These are phyloP conservation scores for Tadarida brasiliensis DNA, from an alignment of 2,797 vertebrate species.

Conservation along the genomic window DNA sequence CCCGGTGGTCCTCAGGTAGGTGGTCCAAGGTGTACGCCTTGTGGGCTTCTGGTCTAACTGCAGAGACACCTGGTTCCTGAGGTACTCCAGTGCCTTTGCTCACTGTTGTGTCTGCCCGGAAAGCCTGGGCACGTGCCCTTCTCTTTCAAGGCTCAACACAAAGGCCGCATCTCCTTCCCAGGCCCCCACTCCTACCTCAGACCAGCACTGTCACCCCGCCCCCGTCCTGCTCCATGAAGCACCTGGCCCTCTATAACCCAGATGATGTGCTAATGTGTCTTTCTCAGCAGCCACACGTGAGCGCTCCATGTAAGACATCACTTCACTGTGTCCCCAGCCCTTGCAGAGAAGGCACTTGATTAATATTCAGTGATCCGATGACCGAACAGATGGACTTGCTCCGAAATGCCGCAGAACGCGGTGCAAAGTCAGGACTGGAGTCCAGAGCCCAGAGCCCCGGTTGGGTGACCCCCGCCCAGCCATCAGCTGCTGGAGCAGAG, in stretches of 20 bases:
- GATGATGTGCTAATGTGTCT: background rate
- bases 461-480: background rate
- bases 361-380: background rate
- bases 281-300: background rate
- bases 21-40: background rate
- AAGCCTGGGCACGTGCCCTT: background rate
- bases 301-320: slow-evolving; percentile 14
- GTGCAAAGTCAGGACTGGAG: background rate
- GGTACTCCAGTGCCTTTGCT: rapidly evolving
- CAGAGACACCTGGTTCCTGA: background rate
- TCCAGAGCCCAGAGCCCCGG: background rate
- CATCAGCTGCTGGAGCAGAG: background rate
- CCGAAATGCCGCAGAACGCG: background rate
- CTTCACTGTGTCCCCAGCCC: background rate
- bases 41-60: background rate
- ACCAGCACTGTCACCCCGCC: background rate
- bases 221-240: background rate
- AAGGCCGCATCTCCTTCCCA: background rate
- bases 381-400: slow-evolving; percentile 4
- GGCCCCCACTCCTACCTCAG: too few species aligned
- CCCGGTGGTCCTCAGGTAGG: background rate
- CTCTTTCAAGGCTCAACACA: background rate
- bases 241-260: background rate
- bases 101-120: background rate
- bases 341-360: background rate